phyloP scores from a whole-genome alignment of 2,113 vertebrate species.

The Arenaria interpres region DNA sequence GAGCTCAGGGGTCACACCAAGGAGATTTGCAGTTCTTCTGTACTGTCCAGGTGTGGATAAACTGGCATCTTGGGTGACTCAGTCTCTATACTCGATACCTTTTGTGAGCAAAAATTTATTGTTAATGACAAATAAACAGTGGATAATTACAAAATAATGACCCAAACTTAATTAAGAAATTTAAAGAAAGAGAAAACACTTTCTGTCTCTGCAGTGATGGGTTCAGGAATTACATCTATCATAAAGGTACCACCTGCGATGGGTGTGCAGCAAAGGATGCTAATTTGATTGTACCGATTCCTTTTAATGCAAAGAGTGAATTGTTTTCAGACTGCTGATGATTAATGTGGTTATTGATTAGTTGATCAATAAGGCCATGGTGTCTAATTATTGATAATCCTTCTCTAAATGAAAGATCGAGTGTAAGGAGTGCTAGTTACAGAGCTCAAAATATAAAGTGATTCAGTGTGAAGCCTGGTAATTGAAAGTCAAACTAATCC shows the following conservation, averaged over 20 bases:
- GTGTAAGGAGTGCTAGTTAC: conserved; percentile 76
- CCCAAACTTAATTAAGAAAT: not conserved
- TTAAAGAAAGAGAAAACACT: not conserved
- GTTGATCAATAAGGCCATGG: conserved; percentile 80
- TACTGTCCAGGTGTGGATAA: not conserved
- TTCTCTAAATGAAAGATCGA: conserved; percentile 82
- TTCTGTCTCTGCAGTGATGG: not conserved
- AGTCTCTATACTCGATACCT: not conserved
- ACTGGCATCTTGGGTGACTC: not conserved
- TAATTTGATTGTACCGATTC: conserved; percentile 64
- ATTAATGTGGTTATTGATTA: conserved; percentile 83
- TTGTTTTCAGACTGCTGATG: conserved; percentile 77
- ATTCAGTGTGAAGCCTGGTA: conserved; percentile 79
- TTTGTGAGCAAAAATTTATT: not conserved
- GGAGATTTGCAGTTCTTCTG: not conserved
- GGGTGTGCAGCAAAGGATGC: conserved; percentile 46
- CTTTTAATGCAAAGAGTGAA: conserved; percentile 77
- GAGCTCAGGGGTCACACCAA: not conserved
- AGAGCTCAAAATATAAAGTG: conserved; percentile 79
- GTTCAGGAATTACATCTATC: not conserved
- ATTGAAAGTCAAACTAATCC: conserved; percentile 86
- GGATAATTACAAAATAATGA: not conserved
- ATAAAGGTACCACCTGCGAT: not conserved
- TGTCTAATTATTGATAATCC: conserved; percentile 87
- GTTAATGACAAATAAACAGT: not conserved